Evolutionary conservation across 2,888 invertebrate species (phyloP), one percentile per base, ranked within the genome.

Genomic region (Alloscopus bannaensis): DNA sequence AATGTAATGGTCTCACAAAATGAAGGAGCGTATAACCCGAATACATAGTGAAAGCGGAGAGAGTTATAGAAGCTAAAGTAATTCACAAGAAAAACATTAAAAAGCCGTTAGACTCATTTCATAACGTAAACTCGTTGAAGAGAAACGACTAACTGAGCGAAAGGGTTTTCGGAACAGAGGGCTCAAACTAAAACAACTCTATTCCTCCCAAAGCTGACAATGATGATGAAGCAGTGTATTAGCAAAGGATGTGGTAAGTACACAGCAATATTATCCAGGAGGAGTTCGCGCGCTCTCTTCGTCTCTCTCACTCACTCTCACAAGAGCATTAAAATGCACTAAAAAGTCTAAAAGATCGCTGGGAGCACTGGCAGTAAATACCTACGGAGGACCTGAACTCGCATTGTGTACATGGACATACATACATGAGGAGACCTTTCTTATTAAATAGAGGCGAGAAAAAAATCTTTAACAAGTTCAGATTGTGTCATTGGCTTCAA

Each of bases 81-180:
- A 31, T 65, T 72, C 52, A 64, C 62, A 70, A 70, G 64, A 52
- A 75, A 68, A 68, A 60, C 75, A 75, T 75, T 75, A 75, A 75
- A 73, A 75, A 59, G 75, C 75, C 66, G 75, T 75, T 75, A 75
- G 66, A 60, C 66, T 75, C 59, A 36, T 59, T 75, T 75, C 60
- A 47, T 45, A 66, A 60, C 57, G 66, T 75, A 75, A 75, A 66
- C 75, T 68, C 50, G 75, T 75, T 75, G 42, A 65, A 65, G 45
- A 52, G n/a, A n/a, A 50, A 13, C 50, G 65, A 50, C 65, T 50
- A 31, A 18, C 20, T 52, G 55, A 52, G 50, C n/a, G 20, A 47
- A 18, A n/a, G n/a, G n/a, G n/a, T n/a, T n/a, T n/a, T n/a, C n/a
- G n/a, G n/a, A n/a, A n/a, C n/a, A n/a, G n/a, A n/a, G n/a, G n/a